Base-by-base conservation (phyloP, 2,797 vertebrate species). In the Malurus leucopterus region DNA sequence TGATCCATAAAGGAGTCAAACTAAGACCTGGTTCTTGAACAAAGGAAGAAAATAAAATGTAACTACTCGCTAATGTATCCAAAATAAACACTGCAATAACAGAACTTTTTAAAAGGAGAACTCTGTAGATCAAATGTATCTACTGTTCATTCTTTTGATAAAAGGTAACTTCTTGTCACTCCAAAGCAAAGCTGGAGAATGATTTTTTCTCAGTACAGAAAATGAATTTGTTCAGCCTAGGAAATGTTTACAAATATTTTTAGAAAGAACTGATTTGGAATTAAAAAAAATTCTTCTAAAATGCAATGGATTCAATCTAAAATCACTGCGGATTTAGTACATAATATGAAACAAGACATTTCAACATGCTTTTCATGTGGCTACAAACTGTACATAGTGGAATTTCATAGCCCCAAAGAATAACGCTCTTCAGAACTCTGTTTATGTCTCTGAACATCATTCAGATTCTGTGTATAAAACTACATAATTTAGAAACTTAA, bases 401-500 rank as follows among this genome's bases (percentile, higher is more conserved):
- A 96, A 91, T 86, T 89, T 93, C 84, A 93, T 34, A 89, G 95
- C 84, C 81, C 89, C 90, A 92, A 90, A 90, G 92, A 95, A 94
- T 36, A 83, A 62, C 79, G 79, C 89, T 96, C 91, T 96, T 96
- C 91, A 93, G 96, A 96, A 91, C 95, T 92, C 91, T 93, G 84
- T 93, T 82, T 93, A 95, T 91, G 85, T 82, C 93, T 96, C 91
- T 94, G 93, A 96, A 95, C 96, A 89, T 95, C 81, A 95, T 92
- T 95, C 90, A 92, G 86, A 95, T 92, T 91, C 74, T 69, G 74
- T 89, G 77, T 97, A 97, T 87, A 97, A 98, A 98, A 97, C 94
- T 93, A 95, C 74, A 43, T 94, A 88, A 93, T 93, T 95, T 96
- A 97, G 96, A 96, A 97, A 97, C 94, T 95, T 94, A 95, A 95